Evolutionary conservation across 1,140 invertebrate genomes (phyloP).

Genomic region (Heliothis virescens): DNA sequence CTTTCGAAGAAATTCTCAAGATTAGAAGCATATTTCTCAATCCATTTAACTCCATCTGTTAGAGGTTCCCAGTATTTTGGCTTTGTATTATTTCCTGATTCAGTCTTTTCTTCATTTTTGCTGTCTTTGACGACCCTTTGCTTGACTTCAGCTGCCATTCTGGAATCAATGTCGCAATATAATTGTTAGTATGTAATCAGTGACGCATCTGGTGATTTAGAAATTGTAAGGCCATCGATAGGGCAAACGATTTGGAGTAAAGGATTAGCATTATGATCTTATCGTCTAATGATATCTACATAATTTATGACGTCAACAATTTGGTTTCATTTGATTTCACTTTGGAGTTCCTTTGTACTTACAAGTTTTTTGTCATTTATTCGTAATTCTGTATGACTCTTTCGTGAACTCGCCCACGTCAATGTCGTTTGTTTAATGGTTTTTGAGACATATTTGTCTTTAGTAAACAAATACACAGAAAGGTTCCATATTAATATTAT

Average conservation of each 20-base stretch:
- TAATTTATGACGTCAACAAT: not conserved
- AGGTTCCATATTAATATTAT: no score
- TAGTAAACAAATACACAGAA: no score
- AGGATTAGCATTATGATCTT: not conserved
- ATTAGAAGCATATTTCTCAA: slow-evolving; percentile 84
- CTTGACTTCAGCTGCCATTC: slow-evolving; percentile 31
- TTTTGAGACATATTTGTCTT: no score
- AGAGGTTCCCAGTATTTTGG: slow-evolving; percentile 82
- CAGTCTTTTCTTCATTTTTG: not conserved
- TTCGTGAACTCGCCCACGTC: no score
- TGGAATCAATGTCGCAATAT: not conserved
- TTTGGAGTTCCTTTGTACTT: not conserved
- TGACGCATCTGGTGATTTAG: not conserved
- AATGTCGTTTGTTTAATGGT: no score
- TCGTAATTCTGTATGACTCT: no score
- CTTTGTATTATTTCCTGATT: slow-evolving; percentile 47
- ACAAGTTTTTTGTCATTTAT: not conserved
- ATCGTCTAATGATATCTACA: slow-evolving; percentile 14
- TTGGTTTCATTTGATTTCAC: not conserved
- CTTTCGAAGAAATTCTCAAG: slow-evolving; percentile 86
- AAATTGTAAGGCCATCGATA: not conserved
- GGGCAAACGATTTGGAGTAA: not conserved
- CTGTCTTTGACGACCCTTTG: slow-evolving; percentile 4
- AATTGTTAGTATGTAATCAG: not conserved
- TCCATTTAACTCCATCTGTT: slow-evolving; percentile 86